These are phyloP conservation scores for Lissonota sp. DNA, from an alignment of 2,888 invertebrate genomes.

Conservation along the genomic window DNA sequence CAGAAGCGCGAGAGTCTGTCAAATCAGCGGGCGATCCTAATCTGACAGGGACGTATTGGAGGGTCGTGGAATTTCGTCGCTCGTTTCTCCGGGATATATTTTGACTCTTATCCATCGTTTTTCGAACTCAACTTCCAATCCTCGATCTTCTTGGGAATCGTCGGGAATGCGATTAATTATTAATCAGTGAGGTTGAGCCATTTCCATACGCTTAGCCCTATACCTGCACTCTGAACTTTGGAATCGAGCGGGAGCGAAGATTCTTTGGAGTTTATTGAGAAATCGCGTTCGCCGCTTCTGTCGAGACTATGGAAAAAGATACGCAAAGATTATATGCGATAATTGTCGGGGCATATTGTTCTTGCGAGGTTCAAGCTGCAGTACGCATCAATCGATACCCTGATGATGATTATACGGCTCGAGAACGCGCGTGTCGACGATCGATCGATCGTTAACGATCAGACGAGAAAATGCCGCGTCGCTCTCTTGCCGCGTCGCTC, in stretches of 20 bases:
- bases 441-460: slow-evolving; percentile 10
- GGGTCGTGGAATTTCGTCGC: slow-evolving; percentile 55
- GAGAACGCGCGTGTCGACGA: background rate
- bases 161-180: slow-evolving; percentile 71
- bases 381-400: background rate
- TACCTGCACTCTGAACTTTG: slow-evolving; percentile 23
- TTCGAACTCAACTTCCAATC: no score
- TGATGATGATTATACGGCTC: background rate
- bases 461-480: slow-evolving; percentile 21
- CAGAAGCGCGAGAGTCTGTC: slow-evolving; percentile 83
- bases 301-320: background rate
- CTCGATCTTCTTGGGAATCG: slow-evolving; percentile 7
- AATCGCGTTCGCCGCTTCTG: background rate
- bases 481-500: slow-evolving; percentile 11
- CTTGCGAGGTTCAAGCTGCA: background rate
- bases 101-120: no score
- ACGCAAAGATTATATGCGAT: background rate
- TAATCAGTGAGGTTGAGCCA: slow-evolving; percentile 73
- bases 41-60: slow-evolving; percentile 83
- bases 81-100: background rate
- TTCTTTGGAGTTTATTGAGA: background rate
- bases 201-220: slow-evolving; percentile 76
- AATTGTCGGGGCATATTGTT: background rate
- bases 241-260: background rate
- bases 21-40: slow-evolving; percentile 82